Conservation (phyloP, 2,113 vertebrate genomes). For the Boleophthalmus pectinirostris region DNA sequence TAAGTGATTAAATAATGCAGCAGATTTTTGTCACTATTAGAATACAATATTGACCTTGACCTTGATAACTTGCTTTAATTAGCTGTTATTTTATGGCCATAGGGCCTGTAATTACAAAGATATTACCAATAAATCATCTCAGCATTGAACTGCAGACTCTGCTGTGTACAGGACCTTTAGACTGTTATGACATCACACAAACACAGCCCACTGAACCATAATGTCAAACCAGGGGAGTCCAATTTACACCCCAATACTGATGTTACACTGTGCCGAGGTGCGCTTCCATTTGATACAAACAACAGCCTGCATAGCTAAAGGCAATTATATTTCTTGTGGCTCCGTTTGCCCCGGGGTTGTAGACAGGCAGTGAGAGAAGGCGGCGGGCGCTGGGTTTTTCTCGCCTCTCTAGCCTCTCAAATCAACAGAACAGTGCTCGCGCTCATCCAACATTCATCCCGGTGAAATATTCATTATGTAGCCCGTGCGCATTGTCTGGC, state of each 20-base stretch:
- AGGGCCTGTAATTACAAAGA: not conserved
- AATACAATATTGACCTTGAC: not conserved
- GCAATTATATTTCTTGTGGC: constrained; percentile 76
- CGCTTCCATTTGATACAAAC: constrained; percentile 75
- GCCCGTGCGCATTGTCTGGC: constrained; percentile 64
- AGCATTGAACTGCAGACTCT: not conserved
- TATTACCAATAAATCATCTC: not conserved
- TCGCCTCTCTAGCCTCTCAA: constrained; percentile 62
- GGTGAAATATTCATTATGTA: constrained; percentile 76
- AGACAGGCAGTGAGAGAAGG: constrained; percentile 73
- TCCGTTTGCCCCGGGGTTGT: constrained; percentile 73
- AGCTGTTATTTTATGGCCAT: not conserved
- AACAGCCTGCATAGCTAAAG: constrained; percentile 75
- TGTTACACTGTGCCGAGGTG: constrained; percentile 57
- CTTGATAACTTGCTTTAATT: not conserved
- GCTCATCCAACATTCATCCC: constrained; percentile 74
- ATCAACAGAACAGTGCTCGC: constrained; percentile 67
- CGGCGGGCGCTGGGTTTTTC: constrained; percentile 54
- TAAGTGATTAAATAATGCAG: not conserved
- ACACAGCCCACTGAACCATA: constrained; percentile 34
- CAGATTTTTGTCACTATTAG: not conserved
- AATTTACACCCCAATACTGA: constrained; percentile 65
- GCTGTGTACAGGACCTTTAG: not conserved
- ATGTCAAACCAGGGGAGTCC: constrained; percentile 55
- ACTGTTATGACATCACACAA: not conserved